Evolutionary conservation across 1,140 invertebrate species (phyloP), one percentile per base, ranked within the genome.

Genomic region (Batillaria attramentaria): DNA sequence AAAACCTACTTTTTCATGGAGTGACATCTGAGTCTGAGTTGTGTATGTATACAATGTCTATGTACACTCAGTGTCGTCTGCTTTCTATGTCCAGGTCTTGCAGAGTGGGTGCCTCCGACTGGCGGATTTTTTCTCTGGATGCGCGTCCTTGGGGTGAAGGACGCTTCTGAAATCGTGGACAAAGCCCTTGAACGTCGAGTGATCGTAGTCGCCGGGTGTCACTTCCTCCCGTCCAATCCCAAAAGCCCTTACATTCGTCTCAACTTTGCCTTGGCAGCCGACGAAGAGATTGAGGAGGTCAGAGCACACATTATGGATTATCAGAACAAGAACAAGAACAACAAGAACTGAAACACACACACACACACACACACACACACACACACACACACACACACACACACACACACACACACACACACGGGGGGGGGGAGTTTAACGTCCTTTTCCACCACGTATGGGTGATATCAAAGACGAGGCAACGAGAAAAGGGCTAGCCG

Each of bases 101-200:
- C 92, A 10, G 93, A 95, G 50, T 95, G 95, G 93, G 84, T 89
- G 6, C 81, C 92, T 41, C 95, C 95, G 0, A 87, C 88, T 1
- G 95, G 93, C 16, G 95, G 95, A 1, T 94, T 96, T 92, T 96
- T 95, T 89, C 91, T 95, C 10, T 96, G 95, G 95, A 92, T 96
- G 18, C 93, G 94, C 86, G 92, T 95, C 1, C 91, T 89, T 13
- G 94, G 93, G 10, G 91, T 96, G 0, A 88, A 92, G 0, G 94
- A 96, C 84, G 94, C 95, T 5, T 93, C 94, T 78, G 94, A 95
- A 93, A 93, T 95, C 2, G 93, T 93, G 91, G 91, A 93, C 72
- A 87, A 93, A 82, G 94, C 93, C 20, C 83, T 92, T 5, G 76
- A 87, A 0, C 89, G 92, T 65, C 92, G 94, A 8, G 92, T 86